A percentile compares a stretch with the other conserved stretches of the same genome.
Evolutionary conservation across 2,113 vertebrate genomes (phyloP).

Genomic region (Callopanchax toddi): DNA sequence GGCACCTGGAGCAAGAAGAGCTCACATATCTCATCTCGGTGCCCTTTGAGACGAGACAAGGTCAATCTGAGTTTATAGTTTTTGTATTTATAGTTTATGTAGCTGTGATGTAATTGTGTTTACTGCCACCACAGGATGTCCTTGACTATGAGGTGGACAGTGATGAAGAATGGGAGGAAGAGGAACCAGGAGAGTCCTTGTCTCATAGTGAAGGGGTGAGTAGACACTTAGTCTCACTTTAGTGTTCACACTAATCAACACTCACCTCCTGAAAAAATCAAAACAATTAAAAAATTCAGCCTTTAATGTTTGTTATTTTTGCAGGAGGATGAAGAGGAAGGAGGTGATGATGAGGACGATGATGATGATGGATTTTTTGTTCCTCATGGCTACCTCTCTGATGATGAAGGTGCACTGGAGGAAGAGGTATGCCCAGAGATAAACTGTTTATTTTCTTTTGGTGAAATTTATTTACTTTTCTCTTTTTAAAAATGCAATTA

Average conservation of each 20-base stretch:
- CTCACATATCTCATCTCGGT: constrained; percentile 78
- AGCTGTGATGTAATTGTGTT: not conserved
- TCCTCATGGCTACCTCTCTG: constrained; percentile 96
- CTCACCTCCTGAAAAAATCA: too few species aligned
- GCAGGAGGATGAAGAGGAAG: constrained; percentile 93
- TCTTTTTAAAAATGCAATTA: too few species aligned
- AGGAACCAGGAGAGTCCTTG: constrained; percentile 96
- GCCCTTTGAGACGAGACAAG: constrained; percentile 87
- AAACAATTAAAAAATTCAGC: too few species aligned
- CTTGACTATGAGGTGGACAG: constrained; percentile 98
- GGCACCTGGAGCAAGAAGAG: constrained; percentile 93
- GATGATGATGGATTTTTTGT: constrained; percentile 97
- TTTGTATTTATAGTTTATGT: not conserved
- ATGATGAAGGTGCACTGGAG: constrained; percentile 91
- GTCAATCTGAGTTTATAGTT: constrained; percentile 60
- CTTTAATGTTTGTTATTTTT: not conserved
- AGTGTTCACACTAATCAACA: too few species aligned
- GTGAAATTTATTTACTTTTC: not conserved
- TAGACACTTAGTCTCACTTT: too few species aligned
- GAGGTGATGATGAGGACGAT: constrained; percentile 88
- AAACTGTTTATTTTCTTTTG: not conserved
- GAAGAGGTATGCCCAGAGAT: constrained; percentile 79
- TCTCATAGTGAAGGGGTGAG: constrained; percentile 97
- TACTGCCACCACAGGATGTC: constrained; percentile 74
- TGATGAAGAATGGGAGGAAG: constrained; percentile 98